Conservation (phyloP, 1,140 invertebrate species). For the Heliothis virescens region DNA sequence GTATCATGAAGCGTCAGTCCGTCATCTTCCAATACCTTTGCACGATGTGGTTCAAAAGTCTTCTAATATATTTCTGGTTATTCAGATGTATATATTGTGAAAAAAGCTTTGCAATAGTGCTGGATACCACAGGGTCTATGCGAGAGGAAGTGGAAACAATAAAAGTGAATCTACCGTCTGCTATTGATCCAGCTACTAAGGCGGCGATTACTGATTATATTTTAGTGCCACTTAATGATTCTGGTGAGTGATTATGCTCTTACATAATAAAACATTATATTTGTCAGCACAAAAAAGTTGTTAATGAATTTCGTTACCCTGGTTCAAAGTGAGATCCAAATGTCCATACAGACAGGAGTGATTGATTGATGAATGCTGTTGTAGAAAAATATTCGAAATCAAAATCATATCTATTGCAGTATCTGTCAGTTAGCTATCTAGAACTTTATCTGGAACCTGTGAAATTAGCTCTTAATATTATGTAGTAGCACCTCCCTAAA, state of each 20-base stretch:
- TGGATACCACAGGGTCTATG: conserved; percentile 69
- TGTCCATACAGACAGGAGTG: too few relatives aligned
- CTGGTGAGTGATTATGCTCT: conserved; percentile 60
- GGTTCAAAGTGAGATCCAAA: too few relatives aligned
- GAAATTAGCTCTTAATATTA: too few relatives aligned
- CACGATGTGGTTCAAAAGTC: conserved; percentile 36
- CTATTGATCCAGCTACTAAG: conserved; percentile 44
- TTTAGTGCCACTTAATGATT: conserved; percentile 69
- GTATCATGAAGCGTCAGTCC: neutral
- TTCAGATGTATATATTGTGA: conserved; percentile 13
- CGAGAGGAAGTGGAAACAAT: conserved; percentile 62
- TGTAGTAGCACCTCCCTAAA: too few relatives aligned
- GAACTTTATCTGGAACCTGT: neutral
- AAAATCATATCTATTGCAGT: too few relatives aligned
- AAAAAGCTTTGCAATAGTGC: conserved; percentile 66
- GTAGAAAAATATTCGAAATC: too few relatives aligned
- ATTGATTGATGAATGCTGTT: too few relatives aligned
- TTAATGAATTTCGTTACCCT: too few relatives aligned
- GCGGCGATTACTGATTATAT: conserved; percentile 65
- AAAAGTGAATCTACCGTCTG: conserved; percentile 56
- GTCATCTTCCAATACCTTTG: neutral
- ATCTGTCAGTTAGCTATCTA: neutral
- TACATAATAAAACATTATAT: too few relatives aligned
- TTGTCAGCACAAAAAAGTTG: too few relatives aligned
- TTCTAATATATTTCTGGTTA: neutral